Evolutionary conservation across 2,888 invertebrate species (phyloP), one percentile per base, ranked within the genome.

Genomic region (Athetis lepigone): DNA sequence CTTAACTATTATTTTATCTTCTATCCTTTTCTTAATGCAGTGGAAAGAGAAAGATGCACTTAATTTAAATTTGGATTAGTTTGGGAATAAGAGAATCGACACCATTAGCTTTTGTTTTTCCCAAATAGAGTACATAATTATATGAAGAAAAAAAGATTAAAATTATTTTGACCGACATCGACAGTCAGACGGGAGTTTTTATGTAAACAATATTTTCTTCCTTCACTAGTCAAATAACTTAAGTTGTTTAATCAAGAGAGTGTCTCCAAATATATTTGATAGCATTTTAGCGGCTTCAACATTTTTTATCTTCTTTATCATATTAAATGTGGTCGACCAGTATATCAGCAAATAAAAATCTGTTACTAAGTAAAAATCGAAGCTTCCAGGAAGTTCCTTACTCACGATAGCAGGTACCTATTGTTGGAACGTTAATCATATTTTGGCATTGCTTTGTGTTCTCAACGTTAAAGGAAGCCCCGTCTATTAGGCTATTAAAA

Each of bases 401-500:
- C 43, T 42, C 23, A 51, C 23, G 8, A 47, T 29, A 33, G 9
- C 18, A 69, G 25, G 33, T 70, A n/a, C n/a, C n/a, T n/a, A 49
- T 47, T 70, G 63, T 46, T 16, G 9, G 29, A 65, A 5, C 57
- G 25, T 51, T 71, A 69, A 71, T 69, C 72, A 71, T 58, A 69
- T 69, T 69, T 69, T 37, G 50, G 50, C 29, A 51, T 51, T 21
- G 66, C 50, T 65, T 66, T 69, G 58, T 72, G 25, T 27, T 39
- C 29, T 8, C 23, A 40, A 63, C 57, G 46, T 65, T 71, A 58
- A 46, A 57, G 72, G 69, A 69, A 71, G 27, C 57, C 66, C 40
- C 46, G 42, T 18, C 57, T 51, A 51, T 69, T 69, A 51, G n/a
- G 66, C 50, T 65, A 65, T 71, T 72, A 65, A 65, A 46, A 69